Percentiles rank a stretch among this genome's conserved stretches.
phyloP scores from a whole-genome alignment of 2,888 invertebrate genomes.

The Cheilosia vernalis region DNA sequence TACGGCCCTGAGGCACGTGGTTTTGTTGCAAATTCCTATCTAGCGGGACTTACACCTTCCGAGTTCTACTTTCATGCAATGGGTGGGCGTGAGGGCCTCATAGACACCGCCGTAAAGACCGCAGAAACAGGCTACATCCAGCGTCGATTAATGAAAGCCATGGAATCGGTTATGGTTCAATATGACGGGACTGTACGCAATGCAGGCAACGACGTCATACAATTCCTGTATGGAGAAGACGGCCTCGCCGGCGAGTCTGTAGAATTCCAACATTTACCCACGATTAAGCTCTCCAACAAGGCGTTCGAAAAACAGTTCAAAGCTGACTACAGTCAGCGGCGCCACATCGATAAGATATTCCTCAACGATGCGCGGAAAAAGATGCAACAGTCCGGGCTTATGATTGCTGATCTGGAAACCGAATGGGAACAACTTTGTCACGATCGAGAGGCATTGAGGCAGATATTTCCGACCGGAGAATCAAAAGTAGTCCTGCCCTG shows the following conservation, averaged over 20 bases:
- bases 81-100: constrained; percentile 99
- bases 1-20: constrained; percentile 99
- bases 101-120: constrained; percentile 99
- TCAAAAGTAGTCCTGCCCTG: constrained; percentile 98
- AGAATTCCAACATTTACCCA: constrained; percentile 93
- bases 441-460: constrained; percentile 92
- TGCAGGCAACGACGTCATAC: constrained; percentile 95
- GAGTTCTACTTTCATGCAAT: constrained; percentile 99
- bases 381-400: constrained; percentile 92
- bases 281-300: constrained; percentile 88
- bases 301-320: constrained; percentile 96
- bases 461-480: constrained; percentile 97
- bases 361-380: constrained; percentile 95
- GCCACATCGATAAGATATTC: constrained; percentile 87
- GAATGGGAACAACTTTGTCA: constrained; percentile 96
- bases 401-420: constrained; percentile 92
- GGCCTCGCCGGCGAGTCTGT: constrained; percentile 97
- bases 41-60: constrained; percentile 97
- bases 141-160: constrained; percentile 97
- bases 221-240: constrained; percentile 95
- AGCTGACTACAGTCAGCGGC: constrained; percentile 96
- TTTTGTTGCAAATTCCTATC: constrained; percentile 99
- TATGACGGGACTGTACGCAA: constrained; percentile 98
- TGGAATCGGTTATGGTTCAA: constrained; percentile 98
- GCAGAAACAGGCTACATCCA: constrained; percentile 99